Conservation (phyloP, 2,113 vertebrate genomes). For the Silurus asotus region DNA sequence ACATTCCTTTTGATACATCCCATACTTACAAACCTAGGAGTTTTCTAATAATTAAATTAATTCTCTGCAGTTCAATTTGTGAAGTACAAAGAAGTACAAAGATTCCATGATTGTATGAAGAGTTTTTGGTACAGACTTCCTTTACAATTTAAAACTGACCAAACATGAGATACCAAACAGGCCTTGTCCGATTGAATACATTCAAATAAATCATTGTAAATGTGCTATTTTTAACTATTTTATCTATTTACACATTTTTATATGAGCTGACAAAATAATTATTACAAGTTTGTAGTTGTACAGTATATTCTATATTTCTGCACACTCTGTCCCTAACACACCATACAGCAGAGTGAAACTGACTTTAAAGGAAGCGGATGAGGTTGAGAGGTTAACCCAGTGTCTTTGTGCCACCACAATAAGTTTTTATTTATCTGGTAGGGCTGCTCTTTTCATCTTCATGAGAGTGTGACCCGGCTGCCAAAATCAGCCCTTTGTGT, state of each 20-base stretch:
- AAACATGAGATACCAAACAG: not conserved
- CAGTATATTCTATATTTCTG: not conserved
- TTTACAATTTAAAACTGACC: not conserved
- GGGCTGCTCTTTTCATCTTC: conserved; percentile 71
- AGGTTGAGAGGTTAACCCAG: conserved; percentile 71
- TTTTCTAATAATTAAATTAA: not conserved
- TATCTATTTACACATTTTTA: not conserved
- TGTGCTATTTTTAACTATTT: not conserved
- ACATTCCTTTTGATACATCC: not conserved
- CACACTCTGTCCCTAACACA: not conserved
- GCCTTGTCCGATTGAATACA: not conserved
- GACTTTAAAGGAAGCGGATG: conserved; percentile 8
- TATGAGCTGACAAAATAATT: not conserved
- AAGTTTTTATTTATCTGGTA: conserved; percentile 75
- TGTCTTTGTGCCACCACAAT: conserved; percentile 73
- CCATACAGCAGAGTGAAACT: not conserved
- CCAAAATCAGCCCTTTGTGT: conserved; percentile 74
- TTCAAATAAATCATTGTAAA: not conserved
- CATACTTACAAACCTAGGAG: not conserved
- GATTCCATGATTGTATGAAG: not conserved
- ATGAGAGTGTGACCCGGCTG: conserved; percentile 71
- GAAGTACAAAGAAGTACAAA: not conserved
- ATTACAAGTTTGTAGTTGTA: not conserved
- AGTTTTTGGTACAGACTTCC: not conserved
- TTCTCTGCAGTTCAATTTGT: not conserved